These are phyloP conservation scores for Calidris pygmaea DNA, from an alignment of 2,113 vertebrate genomes.

Conservation along the genomic window DNA sequence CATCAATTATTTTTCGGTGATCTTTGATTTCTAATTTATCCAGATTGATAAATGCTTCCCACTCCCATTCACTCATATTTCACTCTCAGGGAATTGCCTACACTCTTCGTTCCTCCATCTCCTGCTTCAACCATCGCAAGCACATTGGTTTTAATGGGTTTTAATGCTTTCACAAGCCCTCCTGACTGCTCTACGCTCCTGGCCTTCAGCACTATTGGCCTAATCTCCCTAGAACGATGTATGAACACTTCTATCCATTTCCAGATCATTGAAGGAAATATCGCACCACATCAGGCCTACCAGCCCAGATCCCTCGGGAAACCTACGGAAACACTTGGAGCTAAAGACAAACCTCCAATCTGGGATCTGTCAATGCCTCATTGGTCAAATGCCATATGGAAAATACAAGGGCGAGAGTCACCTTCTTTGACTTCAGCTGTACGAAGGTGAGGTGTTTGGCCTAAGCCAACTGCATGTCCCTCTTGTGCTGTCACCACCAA, in stretches of 20 bases:
- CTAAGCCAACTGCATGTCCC: neutral
- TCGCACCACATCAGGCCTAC: neutral
- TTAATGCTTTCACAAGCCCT: constrained; percentile 11
- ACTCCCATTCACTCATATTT: neutral
- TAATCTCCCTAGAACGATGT: neutral
- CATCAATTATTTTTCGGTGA: neutral
- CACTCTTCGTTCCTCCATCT: neutral
- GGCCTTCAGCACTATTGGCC: neutral
- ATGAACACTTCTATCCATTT: neutral
- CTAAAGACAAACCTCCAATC: neutral
- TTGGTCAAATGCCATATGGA: neutral
- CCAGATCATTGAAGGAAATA: neutral
- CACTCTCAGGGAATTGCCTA: neutral
- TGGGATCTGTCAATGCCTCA: neutral
- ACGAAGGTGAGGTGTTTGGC: neutral
- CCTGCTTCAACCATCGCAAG: neutral
- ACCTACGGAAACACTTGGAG: fast-evolving
- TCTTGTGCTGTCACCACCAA: neutral
- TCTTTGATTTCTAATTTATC: neutral
- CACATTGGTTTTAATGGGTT: neutral
- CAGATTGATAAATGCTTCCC: neutral
- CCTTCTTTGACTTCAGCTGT: neutral
- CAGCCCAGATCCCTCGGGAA: neutral
- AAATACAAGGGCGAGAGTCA: neutral
- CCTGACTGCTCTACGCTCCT: neutral